Evolutionary conservation across 2,797 vertebrate species (phyloP).

Genomic region (Leptoclinus maculatus): DNA sequence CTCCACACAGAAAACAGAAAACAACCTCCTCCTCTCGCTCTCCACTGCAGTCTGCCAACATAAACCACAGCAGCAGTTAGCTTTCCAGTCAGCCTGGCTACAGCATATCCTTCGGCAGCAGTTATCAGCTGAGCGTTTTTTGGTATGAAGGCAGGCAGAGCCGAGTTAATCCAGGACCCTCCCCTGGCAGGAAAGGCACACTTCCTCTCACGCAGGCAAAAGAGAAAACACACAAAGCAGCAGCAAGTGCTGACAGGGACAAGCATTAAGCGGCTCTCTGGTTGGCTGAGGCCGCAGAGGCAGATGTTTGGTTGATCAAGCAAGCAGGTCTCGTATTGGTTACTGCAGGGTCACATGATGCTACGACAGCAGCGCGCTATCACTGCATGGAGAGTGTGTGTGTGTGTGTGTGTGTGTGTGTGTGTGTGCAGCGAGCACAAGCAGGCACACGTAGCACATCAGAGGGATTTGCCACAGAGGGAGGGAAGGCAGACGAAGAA

Average conservation of each 20-base stretch:
- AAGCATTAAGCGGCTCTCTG: conserved; percentile 57
- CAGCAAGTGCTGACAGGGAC: conserved; percentile 57
- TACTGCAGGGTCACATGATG: conserved; percentile 70
- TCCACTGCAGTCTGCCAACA: conserved; percentile 38
- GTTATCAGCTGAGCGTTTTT: conserved; percentile 70
- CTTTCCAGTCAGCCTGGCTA: conserved; percentile 31
- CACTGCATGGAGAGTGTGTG: conserved; percentile 29
- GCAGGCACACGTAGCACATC: conserved; percentile 72
- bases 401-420: conserved; percentile 42
- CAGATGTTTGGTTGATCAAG: conserved; percentile 74
- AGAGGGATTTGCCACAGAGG: conserved; percentile 66
- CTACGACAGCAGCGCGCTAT: conserved; percentile 56
- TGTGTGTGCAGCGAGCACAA: conserved; percentile 17
- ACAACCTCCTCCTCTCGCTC: conserved; percentile 42
- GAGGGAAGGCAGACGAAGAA: conserved; percentile 12
- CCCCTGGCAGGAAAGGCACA: conserved; percentile 82
- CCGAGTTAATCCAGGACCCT: conserved; percentile 79
- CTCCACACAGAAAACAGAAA: conserved; percentile 41
- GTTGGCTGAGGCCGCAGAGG: conserved; percentile 73
- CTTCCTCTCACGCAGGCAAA: conserved; percentile 82
- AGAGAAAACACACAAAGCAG: conserved; percentile 70
- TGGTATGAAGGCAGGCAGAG: conserved; percentile 65
- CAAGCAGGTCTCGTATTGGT: conserved; percentile 74
- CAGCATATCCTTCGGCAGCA: conserved; percentile 57
- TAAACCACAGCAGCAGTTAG: conserved; percentile 53